phyloP scores from a whole-genome alignment of 1,140 invertebrate genomes.

The Aphidius ervi region DNA sequence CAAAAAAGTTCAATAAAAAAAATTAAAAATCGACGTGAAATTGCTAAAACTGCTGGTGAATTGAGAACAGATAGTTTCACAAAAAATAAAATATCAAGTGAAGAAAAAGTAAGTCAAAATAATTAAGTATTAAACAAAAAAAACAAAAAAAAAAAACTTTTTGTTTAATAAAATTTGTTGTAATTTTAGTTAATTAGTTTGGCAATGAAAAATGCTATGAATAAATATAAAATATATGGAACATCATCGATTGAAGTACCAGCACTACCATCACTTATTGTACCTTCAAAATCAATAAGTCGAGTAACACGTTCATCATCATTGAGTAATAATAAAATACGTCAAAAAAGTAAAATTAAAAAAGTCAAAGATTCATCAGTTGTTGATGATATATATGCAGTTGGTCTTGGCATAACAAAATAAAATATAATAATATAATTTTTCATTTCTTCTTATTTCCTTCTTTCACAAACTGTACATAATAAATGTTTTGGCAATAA shows the following conservation, averaged over 20 bases:
- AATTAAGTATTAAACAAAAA: background rate
- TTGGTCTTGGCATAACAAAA: slow-evolving; percentile 37
- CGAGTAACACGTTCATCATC: slow-evolving; percentile 14
- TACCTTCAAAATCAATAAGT: slow-evolving; percentile 12
- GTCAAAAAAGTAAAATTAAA: slow-evolving; percentile 21
- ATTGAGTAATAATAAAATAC: slow-evolving; percentile 22
- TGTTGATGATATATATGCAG: slow-evolving; percentile 41
- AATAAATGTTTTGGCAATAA: slow-evolving; percentile 1
- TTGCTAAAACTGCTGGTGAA: slow-evolving; percentile 15
- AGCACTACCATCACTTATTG: slow-evolving; percentile 22
- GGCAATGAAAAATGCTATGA: slow-evolving; percentile 30
- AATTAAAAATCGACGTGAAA: slow-evolving; percentile 10
- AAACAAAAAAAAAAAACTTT: background rate
- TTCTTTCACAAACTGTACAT: slow-evolving; percentile 15
- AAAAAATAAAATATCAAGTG: slow-evolving; percentile 5
- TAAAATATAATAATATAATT: slow-evolving; percentile 8
- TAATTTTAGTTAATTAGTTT: slow-evolving; percentile 32
- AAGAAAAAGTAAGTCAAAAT: slow-evolving; percentile 8
- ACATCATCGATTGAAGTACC: slow-evolving; percentile 23
- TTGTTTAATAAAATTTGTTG: background rate
- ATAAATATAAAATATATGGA: slow-evolving; percentile 37
- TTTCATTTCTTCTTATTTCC: slow-evolving; percentile 6
- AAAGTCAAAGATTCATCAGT: slow-evolving; percentile 32
- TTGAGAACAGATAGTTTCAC: slow-evolving; percentile 7
- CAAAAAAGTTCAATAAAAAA: slow-evolving; percentile 3